Percentiles rank a stretch among this genome's conserved stretches.
Conservation (phyloP, 1,140 invertebrate species). For the Cheumatopsyche charites region DNA sequence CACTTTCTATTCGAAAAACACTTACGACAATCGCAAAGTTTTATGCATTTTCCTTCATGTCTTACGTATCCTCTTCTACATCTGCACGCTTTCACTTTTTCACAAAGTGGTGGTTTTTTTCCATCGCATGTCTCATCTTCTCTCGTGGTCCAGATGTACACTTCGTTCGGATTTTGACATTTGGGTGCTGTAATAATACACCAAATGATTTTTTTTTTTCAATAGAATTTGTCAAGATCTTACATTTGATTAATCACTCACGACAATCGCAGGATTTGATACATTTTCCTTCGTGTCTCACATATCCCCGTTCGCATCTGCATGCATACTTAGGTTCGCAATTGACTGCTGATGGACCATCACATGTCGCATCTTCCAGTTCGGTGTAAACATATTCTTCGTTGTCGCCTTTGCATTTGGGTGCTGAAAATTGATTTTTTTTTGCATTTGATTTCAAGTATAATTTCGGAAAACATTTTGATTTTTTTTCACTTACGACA, state of each 20-base stretch:
- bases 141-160: neutral
- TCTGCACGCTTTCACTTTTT: neutral
- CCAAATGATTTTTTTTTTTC: slow-evolving; percentile 1
- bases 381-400: neutral
- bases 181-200: slow-evolving; percentile 18
- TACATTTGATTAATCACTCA: neutral
- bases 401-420: neutral
- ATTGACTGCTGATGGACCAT: neutral
- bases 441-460: neutral
- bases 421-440: neutral
- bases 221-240: neutral
- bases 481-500: slow-evolving; percentile 18
- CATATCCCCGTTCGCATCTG: neutral
- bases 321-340: neutral
- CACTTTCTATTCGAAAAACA: neutral
- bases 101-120: neutral
- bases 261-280: slow-evolving; percentile 13
- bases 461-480: too few species aligned
- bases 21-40: slow-evolving; percentile 21
- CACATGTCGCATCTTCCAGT: neutral
- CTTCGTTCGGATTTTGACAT: slow-evolving; percentile 13
- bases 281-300: slow-evolving; percentile 18
- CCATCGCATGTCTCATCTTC: slow-evolving; percentile 24
- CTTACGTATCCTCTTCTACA: slow-evolving; percentile 22
- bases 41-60: slow-evolving; percentile 16